Evolutionary conservation across 1,140 invertebrate species (phyloP).

Genomic region (Drosophila leontia): DNA sequence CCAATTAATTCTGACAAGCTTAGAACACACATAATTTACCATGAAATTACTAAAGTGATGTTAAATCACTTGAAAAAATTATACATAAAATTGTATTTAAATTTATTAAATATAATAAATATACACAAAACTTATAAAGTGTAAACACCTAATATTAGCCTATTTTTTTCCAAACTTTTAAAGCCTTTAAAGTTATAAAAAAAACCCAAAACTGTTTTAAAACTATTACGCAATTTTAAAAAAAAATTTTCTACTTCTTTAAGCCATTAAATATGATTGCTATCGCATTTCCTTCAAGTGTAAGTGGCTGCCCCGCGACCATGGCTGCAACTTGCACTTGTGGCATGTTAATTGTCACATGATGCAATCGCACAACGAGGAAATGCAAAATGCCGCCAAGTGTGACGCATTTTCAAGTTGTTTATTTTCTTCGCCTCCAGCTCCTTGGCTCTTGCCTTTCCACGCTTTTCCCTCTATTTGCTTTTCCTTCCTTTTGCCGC

Average conservation of each 20-base stretch:
- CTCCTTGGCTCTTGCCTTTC: conserved; percentile 4
- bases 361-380: conserved; percentile 79
- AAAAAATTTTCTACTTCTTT: too few relatives aligned
- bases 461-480: conserved; percentile 4
- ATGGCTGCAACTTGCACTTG: conserved; percentile 61
- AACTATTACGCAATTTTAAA: too few relatives aligned
- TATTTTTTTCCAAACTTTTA: too few relatives aligned
- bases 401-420: conserved; percentile 71
- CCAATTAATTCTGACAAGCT: conserved; percentile 2
- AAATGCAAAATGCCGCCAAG: conserved; percentile 77
- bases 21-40: conserved; percentile 8
- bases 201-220: too few relatives aligned
- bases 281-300: conserved; percentile 11
- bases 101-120: too few relatives aligned
- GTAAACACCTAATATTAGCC: too few relatives aligned
- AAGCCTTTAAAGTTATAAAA: too few relatives aligned
- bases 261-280: neutral
- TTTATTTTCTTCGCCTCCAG: conserved; percentile 50
- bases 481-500: conserved; percentile 19
- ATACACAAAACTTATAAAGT: too few relatives aligned
- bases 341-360: conserved; percentile 78
- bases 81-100: too few relatives aligned
- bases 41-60: neutral
- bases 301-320: conserved; percentile 32
- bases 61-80: neutral